Evolutionary conservation across 2,888 invertebrate genomes (phyloP).

Genomic region (Cerastis leucographa): DNA sequence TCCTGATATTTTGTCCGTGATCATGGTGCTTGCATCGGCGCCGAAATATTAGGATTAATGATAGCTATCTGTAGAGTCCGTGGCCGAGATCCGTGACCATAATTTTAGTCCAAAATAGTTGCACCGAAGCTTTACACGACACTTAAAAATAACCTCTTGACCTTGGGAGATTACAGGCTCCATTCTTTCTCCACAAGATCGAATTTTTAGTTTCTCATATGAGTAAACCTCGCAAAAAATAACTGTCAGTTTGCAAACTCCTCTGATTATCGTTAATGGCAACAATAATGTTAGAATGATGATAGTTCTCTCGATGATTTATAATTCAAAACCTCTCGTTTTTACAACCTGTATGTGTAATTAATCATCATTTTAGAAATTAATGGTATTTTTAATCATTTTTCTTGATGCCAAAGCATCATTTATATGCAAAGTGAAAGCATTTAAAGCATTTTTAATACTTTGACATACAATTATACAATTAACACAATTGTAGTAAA

Average conservation of each 20-base stretch:
- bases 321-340: conserved; percentile 36
- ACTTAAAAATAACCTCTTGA: neutral
- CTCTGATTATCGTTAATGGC: conserved; percentile 21
- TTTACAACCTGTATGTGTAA: conserved; percentile 46
- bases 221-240: conserved; percentile 12
- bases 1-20: no score
- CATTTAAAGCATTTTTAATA: conserved; percentile 28
- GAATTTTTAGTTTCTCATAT: neutral
- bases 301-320: conserved; percentile 49
- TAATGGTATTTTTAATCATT: conserved; percentile 33
- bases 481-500: conserved; percentile 32
- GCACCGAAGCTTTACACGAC: neutral
- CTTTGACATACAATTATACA: conserved; percentile 31
- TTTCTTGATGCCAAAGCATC: conserved; percentile 18
- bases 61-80: neutral
- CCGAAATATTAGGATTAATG: no score
- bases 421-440: conserved; percentile 56
- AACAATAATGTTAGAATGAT: conserved; percentile 38
- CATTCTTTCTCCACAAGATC: neutral
- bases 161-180: neutral
- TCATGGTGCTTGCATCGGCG: no score
- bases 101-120: neutral
- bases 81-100: neutral
- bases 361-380: conserved; percentile 53
- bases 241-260: conserved; percentile 10